Base-by-base conservation (phyloP, 1,140 invertebrate genomes). In the Lethocerus indicus region DNA sequence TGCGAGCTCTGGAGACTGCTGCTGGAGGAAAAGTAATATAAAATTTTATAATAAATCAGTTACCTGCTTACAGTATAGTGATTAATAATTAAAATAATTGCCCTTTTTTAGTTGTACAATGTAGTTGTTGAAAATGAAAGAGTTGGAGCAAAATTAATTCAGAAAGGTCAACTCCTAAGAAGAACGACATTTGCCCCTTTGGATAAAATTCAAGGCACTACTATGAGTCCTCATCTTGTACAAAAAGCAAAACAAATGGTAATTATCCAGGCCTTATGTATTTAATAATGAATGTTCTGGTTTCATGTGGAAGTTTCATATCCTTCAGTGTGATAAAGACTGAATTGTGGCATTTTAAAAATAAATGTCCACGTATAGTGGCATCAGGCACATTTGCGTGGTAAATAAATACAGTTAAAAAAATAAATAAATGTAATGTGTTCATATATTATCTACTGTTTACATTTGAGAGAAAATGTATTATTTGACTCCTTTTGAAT, bases 111-210 rank as follows among this genome's bases (percentile, higher is more conserved):
- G 84, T 63, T 96, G 13, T 94, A 82, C 63, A 90, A 93, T 68
- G 78, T 94, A 28, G 80, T 96, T 37, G 88, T 94, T 9, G 87
- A 95, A 60, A 82, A 77, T 35, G 88, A 94, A 61, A 67, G 71
- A 39, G 90, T 84, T 0, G 81, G 82, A 50, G 92, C 91, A 64
- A 72, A 81, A 57, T 66, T 98, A 39, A 69, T 98, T 35, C 72
- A 91, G 64, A 73, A 73, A 47, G 91, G 91, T 4, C 72, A 85
- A 54, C 67, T 97, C 29, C 76, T 79, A 60, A 67, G 74, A 41
- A 72, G 90, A 43, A 78, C 79, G 21, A 96, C 90, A 20, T 73
- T 87, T 59, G 82, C 96, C 47, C 93, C 94, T n/a, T 71, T 98
- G 39, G 94, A 95, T 68, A 89, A 91, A 71, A 88, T 96, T 37